Conservation (phyloP, 2,113 vertebrate species). For the Panurus biarmicus region DNA sequence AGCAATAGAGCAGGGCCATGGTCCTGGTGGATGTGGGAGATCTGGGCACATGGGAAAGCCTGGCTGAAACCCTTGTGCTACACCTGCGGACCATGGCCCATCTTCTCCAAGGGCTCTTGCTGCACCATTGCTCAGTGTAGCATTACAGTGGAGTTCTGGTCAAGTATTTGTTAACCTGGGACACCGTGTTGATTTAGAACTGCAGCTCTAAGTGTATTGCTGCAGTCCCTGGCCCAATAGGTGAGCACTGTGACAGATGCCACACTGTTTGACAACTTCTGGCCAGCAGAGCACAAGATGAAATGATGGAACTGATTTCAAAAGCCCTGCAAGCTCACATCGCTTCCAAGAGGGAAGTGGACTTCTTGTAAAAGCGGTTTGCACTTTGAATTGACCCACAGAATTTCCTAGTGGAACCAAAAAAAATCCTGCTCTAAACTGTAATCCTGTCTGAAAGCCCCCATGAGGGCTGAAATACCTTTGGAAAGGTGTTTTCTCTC, state of each 20-base stretch:
- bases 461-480: not conserved
- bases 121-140: not conserved
- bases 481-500: not conserved
- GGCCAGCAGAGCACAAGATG: not conserved
- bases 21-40: not conserved
- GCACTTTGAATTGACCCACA: not conserved
- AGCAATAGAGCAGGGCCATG: accelerated
- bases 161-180: not conserved
- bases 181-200: not conserved
- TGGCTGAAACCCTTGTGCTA: not conserved
- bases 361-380: not conserved
- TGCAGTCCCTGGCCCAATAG: not conserved
- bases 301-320: not conserved
- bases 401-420: not conserved
- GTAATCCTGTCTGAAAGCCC: not conserved
- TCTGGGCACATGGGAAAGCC: not conserved
- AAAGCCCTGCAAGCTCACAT: not conserved
- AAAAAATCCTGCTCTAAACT: not conserved
- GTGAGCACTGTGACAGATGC: not conserved
- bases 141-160: not conserved
- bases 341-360: not conserved
- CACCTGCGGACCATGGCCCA: not conserved
- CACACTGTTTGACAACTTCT: not conserved
- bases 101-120: not conserved
- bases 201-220: not conserved